These are phyloP conservation scores for Allobates femoralis DNA, from an alignment of 2,797 vertebrate genomes.

Conservation along the genomic window DNA sequence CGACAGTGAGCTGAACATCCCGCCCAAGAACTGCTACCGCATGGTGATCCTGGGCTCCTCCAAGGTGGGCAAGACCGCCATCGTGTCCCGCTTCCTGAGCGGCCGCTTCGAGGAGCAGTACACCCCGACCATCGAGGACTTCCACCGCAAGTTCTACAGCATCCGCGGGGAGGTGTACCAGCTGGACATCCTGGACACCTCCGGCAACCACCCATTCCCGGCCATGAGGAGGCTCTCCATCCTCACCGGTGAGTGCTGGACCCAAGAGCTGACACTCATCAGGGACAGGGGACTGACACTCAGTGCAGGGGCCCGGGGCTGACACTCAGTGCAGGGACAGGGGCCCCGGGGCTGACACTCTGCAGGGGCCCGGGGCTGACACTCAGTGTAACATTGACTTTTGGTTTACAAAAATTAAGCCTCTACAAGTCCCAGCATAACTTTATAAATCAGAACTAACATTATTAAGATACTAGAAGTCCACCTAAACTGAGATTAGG, in stretches of 20 bases:
- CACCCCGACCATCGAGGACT: constrained; percentile 97
- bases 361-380: too few relatives aligned
- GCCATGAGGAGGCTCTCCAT: constrained; percentile 97
- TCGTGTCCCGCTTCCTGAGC: constrained; percentile 93
- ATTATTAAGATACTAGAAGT: too few relatives aligned
- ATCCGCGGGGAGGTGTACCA: constrained; percentile 95
- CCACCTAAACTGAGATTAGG: too few relatives aligned
- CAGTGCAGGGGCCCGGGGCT: too few relatives aligned
- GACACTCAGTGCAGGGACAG: too few relatives aligned
- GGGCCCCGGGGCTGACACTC: too few relatives aligned
- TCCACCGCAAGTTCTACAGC: constrained; percentile 98
- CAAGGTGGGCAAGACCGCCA: constrained; percentile 97
- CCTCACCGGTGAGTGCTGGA: constrained; percentile 84
- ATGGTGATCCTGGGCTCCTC: constrained; percentile 98
- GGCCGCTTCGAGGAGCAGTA: constrained; percentile 95
- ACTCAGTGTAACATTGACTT: too few relatives aligned
- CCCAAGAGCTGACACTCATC: too few relatives aligned
- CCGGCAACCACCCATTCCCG: constrained; percentile 95
- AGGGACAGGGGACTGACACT: too few relatives aligned
- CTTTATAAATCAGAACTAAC: too few relatives aligned
- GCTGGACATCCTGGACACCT: constrained; percentile 95
- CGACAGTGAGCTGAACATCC: constrained; percentile 89
- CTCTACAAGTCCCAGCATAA: background rate
- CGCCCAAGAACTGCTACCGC: constrained; percentile 94
- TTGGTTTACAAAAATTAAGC: too few relatives aligned